Base-by-base conservation (phyloP, 2,888 invertebrate genomes). In the Chironomus riparius region DNA sequence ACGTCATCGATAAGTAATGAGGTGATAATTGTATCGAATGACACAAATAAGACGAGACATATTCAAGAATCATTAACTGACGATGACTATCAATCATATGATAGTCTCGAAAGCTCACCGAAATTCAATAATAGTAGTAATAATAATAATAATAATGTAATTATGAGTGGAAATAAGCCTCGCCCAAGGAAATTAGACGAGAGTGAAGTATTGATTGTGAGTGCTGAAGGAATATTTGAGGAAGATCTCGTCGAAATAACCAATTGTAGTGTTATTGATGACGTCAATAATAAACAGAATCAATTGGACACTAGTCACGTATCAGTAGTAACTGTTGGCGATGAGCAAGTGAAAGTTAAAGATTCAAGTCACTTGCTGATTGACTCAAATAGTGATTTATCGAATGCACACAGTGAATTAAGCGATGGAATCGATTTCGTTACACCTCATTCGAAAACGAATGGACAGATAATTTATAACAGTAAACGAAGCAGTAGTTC, bases 251-350 rank as follows among this genome's bases (percentile, higher is more conserved):
- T 81, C 22, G 82, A 81, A 38, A 38, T 38, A 10, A 38, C 1
- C 38, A 38, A 38, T 38, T 38, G 38, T 38, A 38, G 38, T 10
- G 38, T 38, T 38, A 38, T 38, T 71, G 80, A 81, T 71, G 81
- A 81, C 24, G 81, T 69, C 4, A 83, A 86, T 77, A 85, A 82
- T 78, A 79, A 80, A 47, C 84, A 86, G 22, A 79, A 81, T 68
- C 79, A 85, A 28, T 80, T 89, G 83, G 94, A 95, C 83, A 94
- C 92, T 78, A 94, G 94, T 81, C 95, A 95, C 84, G 94, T 95
- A 76, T 95, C 95, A 0, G 95, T 95, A 77, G 94, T 95, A 77
- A 93, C 93, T 38, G 94, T 95, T 15, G 95, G 94, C 72, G 91
- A 91, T 80, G 91, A 92, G 80, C 74, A 74, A 78, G 91, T 92